Conservation (phyloP, 1,140 invertebrate genomes). For the Triops cancriformis region DNA sequence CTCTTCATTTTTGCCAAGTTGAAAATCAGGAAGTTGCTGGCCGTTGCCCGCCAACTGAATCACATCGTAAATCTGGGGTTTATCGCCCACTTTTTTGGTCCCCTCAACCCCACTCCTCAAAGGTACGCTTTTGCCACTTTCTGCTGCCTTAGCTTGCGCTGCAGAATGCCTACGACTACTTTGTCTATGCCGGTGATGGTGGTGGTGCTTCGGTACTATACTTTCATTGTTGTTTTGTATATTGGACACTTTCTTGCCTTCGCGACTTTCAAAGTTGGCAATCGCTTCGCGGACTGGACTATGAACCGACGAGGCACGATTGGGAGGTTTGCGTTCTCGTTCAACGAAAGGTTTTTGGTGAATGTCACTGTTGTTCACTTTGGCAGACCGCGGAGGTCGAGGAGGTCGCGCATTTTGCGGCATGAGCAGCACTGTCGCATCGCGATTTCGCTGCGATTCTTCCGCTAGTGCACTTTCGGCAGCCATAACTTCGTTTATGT, state of each 20-base stretch:
- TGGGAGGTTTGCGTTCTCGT: background rate
- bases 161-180: background rate
- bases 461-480: background rate
- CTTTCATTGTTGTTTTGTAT: background rate
- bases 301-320: background rate
- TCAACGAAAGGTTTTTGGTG: background rate
- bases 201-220: background rate
- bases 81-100: background rate
- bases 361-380: background rate
- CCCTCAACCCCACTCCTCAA: background rate
- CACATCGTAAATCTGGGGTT: background rate
- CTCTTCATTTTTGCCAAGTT: constrained; percentile 2
- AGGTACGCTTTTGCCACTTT: background rate
- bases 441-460: background rate
- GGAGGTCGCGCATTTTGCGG: background rate
- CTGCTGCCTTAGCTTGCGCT: background rate
- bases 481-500: background rate
- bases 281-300: background rate
- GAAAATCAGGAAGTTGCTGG: constrained; percentile 5
- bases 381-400: background rate
- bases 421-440: background rate
- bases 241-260: background rate
- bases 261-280: background rate
- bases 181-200: background rate
- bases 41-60: background rate